Percentiles rank a stretch among this genome's conserved stretches.
These are phyloP conservation scores for Thymelicus sylvestris DNA, from an alignment of 2,888 invertebrate genomes.

Conservation along the genomic window DNA sequence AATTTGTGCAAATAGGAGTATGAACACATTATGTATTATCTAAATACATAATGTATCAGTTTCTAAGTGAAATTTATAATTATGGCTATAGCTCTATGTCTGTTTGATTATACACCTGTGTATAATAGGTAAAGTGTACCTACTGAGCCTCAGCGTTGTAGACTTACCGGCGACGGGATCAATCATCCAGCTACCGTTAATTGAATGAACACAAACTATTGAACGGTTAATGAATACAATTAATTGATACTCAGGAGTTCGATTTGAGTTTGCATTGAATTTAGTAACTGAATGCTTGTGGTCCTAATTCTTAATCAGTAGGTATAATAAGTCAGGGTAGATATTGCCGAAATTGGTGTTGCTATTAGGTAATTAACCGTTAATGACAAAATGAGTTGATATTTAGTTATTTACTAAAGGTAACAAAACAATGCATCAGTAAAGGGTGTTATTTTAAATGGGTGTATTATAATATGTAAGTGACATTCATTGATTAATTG, in stretches of 20 bases:
- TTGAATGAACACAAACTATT: constrained; percentile 34
- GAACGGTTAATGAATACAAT: constrained; percentile 21
- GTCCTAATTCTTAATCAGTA: constrained; percentile 10
- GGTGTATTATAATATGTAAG: background rate
- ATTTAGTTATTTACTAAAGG: too few species aligned
- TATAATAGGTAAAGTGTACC: constrained; percentile 6
- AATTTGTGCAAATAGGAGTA: too few species aligned
- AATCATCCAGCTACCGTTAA: constrained; percentile 26
- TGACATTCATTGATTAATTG: background rate
- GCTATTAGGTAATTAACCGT: too few species aligned
- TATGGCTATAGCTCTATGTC: background rate
- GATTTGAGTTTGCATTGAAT: constrained; percentile 22
- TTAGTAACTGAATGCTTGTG: constrained; percentile 6
- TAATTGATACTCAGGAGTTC: constrained; percentile 22
- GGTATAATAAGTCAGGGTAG: too few species aligned
- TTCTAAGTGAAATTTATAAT: too few species aligned
- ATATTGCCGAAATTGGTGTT: too few species aligned
- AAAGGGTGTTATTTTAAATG: too few species aligned
- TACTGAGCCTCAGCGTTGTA: constrained; percentile 11
- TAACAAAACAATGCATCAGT: too few species aligned
- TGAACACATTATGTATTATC: too few species aligned
- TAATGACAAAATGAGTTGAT: too few species aligned
- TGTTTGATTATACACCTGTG: background rate
- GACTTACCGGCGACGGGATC: constrained; percentile 23
- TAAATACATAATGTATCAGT: too few species aligned